A percentile compares a stretch with the other conserved stretches of the same genome.
phyloP scores from a whole-genome alignment of 2,888 invertebrate species.

The Carterocephalus palaemon region DNA sequence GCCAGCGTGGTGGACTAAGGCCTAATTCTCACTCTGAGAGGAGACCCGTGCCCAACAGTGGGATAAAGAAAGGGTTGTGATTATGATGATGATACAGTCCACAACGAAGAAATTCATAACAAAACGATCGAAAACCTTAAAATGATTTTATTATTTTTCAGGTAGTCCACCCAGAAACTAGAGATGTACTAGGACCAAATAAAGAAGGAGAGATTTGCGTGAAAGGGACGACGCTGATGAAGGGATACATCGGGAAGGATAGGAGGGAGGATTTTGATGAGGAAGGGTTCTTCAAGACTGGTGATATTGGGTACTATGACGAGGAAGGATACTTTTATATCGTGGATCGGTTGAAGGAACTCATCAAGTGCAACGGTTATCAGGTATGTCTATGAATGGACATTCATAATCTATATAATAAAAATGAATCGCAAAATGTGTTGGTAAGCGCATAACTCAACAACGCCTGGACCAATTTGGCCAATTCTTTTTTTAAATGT shows the following conservation, averaged over 20 bases:
- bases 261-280: conserved; percentile 82
- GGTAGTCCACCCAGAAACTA: conserved; percentile 66
- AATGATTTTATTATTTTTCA: conserved; percentile 37
- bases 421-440: too few relatives aligned
- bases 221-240: conserved; percentile 86
- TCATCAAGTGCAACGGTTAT: conserved; percentile 63
- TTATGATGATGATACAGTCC: too few relatives aligned
- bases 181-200: conserved; percentile 59
- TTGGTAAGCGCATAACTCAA: too few relatives aligned
- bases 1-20: too few relatives aligned
- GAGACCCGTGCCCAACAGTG: too few relatives aligned
- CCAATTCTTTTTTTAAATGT: too few relatives aligned
- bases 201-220: conserved; percentile 89
- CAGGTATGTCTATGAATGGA: conserved; percentile 52
- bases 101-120: too few relatives aligned
- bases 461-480: too few relatives aligned
- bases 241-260: conserved; percentile 52
- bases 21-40: too few relatives aligned
- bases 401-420: too few relatives aligned
- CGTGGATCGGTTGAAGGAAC: conserved; percentile 61
- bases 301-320: conserved; percentile 64
- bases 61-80: too few relatives aligned
- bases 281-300: conserved; percentile 87
- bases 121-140: too few relatives aligned
- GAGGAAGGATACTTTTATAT: conserved; percentile 54